phyloP scores from a whole-genome alignment of 2,113 vertebrate genomes.

The Callopanchax toddi region DNA sequence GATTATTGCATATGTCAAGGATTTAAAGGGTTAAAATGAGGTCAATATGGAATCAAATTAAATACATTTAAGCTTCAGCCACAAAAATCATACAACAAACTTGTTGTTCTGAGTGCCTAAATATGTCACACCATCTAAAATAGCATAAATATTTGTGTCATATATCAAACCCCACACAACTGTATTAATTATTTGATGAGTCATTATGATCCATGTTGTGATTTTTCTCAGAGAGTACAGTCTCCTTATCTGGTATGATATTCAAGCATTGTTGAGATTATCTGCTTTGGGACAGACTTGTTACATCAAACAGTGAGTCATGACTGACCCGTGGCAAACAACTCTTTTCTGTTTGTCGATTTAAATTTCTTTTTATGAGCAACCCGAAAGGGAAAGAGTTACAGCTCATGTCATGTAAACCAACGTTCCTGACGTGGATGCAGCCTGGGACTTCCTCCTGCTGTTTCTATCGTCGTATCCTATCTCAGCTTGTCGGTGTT shows the following conservation, averaged over 20 bases:
- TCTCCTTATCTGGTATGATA: background rate
- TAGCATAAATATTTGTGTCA: background rate
- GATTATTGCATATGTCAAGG: too few relatives aligned
- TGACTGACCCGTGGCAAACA: background rate
- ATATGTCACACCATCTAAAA: conserved; percentile 9
- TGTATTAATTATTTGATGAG: background rate
- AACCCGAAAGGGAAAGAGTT: background rate
- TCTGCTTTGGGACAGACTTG: background rate
- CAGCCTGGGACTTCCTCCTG: background rate
- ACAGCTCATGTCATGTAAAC: conserved; percentile 2
- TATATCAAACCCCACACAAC: background rate
- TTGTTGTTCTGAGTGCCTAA: background rate
- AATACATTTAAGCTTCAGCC: background rate
- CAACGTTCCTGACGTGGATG: background rate
- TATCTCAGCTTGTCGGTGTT: background rate
- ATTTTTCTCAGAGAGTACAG: background rate
- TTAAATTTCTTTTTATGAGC: conserved; percentile 7
- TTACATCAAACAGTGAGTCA: conserved; percentile 7
- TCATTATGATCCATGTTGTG: too few relatives aligned
- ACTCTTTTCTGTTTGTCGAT: background rate
- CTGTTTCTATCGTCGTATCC: background rate
- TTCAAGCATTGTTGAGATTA: background rate
- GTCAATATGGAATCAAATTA: too few relatives aligned
- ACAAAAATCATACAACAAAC: background rate
- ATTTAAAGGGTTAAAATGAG: too few relatives aligned